Conservation (phyloP, 2,888 invertebrate genomes). For the Campoletis raptor region DNA sequence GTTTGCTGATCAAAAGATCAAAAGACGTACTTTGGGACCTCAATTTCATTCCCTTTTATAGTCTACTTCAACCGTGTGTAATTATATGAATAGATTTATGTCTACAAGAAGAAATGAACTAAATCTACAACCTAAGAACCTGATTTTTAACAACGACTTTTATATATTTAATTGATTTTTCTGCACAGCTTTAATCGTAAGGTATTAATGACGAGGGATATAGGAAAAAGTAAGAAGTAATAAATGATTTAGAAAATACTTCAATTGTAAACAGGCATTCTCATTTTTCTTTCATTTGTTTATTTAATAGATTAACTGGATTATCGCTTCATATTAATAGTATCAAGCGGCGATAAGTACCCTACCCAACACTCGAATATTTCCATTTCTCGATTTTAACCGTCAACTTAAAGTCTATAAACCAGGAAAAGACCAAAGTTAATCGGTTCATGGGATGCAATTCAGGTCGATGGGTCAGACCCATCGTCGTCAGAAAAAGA, state of each 20-base stretch:
- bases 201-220: not conserved
- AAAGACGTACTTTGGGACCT: slow-evolving; percentile 33
- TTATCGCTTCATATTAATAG: slow-evolving; percentile 73
- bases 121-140: not conserved
- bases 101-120: not conserved
- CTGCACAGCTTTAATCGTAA: not conserved
- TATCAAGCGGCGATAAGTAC: slow-evolving; percentile 60
- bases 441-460: not conserved
- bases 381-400: slow-evolving; percentile 28
- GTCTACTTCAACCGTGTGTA: slow-evolving; percentile 71
- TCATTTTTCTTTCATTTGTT: slow-evolving; percentile 55
- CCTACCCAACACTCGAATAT: slow-evolving; percentile 9
- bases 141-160: slow-evolving; percentile 10
- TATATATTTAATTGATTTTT: not conserved
- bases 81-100: not conserved
- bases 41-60: slow-evolving; percentile 70
- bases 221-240: not conserved
- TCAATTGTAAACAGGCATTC: slow-evolving; percentile 12
- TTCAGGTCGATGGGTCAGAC: not conserved
- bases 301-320: slow-evolving; percentile 68
- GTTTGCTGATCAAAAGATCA: slow-evolving; percentile 63
- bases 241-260: not conserved
- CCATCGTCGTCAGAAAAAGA: not conserved
- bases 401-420: not conserved
- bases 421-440: not conserved